A percentile compares a stretch with the other conserved stretches of the same genome.
Evolutionary conservation across 1,140 invertebrate species (phyloP).

Genomic region (Gryllus bimaculatus): DNA sequence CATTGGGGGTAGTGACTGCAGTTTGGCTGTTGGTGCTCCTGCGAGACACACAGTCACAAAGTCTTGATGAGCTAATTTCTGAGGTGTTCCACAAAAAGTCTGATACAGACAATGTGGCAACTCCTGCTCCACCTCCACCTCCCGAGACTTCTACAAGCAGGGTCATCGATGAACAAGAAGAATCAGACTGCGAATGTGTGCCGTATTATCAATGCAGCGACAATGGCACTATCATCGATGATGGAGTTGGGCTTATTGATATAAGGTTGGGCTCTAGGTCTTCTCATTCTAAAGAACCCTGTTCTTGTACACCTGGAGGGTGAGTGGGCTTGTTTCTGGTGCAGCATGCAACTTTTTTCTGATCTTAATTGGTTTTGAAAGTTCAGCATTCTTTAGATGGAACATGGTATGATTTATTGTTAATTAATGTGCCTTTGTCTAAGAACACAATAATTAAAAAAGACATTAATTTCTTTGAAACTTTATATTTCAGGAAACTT

Average conservation of each 20-base stretch:
- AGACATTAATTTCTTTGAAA: too few relatives aligned
- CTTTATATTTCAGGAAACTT: too few relatives aligned
- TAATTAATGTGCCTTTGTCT: too few relatives aligned
- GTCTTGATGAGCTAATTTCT: background rate
- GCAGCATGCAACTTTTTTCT: too few relatives aligned
- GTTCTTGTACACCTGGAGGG: background rate
- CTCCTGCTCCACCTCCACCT: background rate
- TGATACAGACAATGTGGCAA: background rate
- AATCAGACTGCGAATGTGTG: background rate
- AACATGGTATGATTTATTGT: too few relatives aligned
- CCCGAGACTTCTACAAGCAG: background rate
- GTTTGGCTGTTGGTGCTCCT: background rate
- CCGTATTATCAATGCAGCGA: background rate
- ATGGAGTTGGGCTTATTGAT: background rate
- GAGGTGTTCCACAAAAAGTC: background rate
- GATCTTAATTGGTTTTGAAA: too few relatives aligned
- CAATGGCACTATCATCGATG: background rate
- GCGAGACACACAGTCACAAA: background rate
- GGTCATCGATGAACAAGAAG: background rate
- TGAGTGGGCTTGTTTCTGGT: background rate
- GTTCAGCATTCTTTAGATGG: too few relatives aligned
- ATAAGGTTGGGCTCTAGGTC: background rate
- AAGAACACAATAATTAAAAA: too few relatives aligned
- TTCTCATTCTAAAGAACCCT: background rate
- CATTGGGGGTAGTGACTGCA: background rate